Conservation (phyloP, 1,140 invertebrate genomes). For the Spodoptera litura region DNA sequence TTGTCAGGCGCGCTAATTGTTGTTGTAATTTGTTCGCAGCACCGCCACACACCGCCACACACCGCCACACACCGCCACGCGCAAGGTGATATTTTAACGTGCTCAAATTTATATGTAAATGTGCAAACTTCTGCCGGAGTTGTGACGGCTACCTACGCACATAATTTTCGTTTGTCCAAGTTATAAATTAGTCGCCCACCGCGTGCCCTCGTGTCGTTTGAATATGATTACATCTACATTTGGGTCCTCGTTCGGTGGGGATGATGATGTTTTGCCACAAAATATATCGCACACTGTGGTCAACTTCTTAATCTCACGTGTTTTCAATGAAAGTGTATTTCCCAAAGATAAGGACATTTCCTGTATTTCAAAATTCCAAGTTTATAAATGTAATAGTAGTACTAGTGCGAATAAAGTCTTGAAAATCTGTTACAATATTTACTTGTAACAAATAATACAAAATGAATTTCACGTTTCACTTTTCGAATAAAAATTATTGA, state of each 20-base stretch:
- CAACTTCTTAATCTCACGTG: too few species aligned
- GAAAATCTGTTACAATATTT: too few species aligned
- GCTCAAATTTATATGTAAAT: constrained; percentile 80
- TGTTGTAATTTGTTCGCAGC: constrained; percentile 76
- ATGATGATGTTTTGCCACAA: background rate
- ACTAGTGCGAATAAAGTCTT: too few species aligned
- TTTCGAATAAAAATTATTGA: background rate
- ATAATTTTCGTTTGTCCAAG: constrained; percentile 74
- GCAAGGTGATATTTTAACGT: constrained; percentile 77
- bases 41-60: constrained; percentile 44
- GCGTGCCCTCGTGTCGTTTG: constrained; percentile 55
- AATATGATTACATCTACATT: constrained; percentile 55
- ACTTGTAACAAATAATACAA: too few species aligned
- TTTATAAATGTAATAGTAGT: too few species aligned
- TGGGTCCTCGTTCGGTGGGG: constrained; percentile 7
- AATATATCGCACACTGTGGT: too few species aligned
- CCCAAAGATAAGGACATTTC: too few species aligned
- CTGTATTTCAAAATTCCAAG: too few species aligned
- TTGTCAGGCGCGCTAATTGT: constrained; percentile 70
- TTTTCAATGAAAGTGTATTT: too few species aligned
- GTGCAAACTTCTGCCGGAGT: constrained; percentile 66
- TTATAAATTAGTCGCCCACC: constrained; percentile 61
- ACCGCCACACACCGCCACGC: constrained; percentile 42
- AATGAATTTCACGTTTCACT: background rate
- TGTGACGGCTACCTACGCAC: constrained; percentile 73